phyloP scores from a whole-genome alignment of 1,140 invertebrate species.

The Leptopilina boulardi region DNA sequence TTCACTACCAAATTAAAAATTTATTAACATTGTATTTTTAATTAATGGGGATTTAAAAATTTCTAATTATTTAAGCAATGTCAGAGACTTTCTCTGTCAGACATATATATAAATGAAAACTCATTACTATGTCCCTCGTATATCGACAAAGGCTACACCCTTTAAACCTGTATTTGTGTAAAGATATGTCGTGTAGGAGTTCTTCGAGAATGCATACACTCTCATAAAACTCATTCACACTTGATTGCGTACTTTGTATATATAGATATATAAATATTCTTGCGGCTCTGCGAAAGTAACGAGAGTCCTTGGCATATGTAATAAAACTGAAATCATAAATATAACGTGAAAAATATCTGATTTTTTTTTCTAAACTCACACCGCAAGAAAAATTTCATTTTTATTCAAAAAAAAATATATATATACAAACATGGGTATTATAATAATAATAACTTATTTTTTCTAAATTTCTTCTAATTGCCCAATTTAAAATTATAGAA shows the following conservation, averaged over 20 bases:
- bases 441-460: too few relatives aligned
- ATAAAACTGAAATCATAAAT: constrained; percentile 8
- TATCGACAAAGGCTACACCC: constrained; percentile 6
- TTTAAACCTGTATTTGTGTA: constrained; percentile 8
- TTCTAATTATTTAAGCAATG: constrained; percentile 27
- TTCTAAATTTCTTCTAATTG: too few relatives aligned
- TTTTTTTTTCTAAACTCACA: not conserved
- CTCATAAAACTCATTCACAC: constrained; percentile 22
- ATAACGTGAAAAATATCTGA: not conserved
- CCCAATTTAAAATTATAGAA: too few relatives aligned
- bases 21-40: too few relatives aligned
- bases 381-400: too few relatives aligned
- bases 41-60: not conserved
- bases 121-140: constrained; percentile 40
- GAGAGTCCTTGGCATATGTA: constrained; percentile 28
- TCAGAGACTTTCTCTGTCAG: constrained; percentile 37
- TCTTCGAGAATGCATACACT: not conserved
- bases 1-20: too few relatives aligned
- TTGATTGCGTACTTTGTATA: constrained; percentile 13
- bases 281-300: constrained; percentile 20
- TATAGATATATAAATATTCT: not conserved
- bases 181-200: constrained; percentile 24
- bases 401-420: not conserved
- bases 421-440: too few relatives aligned
- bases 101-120: constrained; percentile 32